Evolutionary conservation across 1,140 invertebrate genomes (phyloP).

Genomic region (Drosophila burlai): DNA sequence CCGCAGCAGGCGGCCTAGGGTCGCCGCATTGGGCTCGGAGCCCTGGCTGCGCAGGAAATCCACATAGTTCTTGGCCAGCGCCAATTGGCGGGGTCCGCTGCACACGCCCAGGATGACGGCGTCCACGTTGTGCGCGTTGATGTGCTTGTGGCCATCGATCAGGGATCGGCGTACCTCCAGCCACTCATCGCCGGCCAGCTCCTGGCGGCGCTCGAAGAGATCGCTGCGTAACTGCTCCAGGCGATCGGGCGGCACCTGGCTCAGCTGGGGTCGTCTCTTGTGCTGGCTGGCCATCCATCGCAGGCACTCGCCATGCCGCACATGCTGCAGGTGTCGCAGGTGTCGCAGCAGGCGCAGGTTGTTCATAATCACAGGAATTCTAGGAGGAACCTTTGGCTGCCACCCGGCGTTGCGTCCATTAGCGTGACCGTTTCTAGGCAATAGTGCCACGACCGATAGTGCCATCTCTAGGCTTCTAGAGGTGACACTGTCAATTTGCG

Average conservation of each 20-base stretch:
- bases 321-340: constrained; percentile 27
- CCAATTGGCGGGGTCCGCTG: constrained; percentile 78
- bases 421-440: not conserved
- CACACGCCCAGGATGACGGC: constrained; percentile 86
- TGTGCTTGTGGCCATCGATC: constrained; percentile 55
- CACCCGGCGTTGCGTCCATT: not conserved
- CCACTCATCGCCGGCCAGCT: constrained; percentile 61
- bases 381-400: not conserved
- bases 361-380: constrained; percentile 35
- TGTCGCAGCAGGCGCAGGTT: constrained; percentile 50
- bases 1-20: constrained; percentile 86
- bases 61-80: constrained; percentile 87
- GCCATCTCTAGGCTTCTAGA: not conserved
- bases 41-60: constrained; percentile 86
- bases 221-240: constrained; percentile 55
- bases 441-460: not conserved
- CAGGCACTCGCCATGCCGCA: not conserved
- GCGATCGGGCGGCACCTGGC: constrained; percentile 46
- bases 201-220: constrained; percentile 41
- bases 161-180: constrained; percentile 44
- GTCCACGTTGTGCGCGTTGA: constrained; percentile 87
- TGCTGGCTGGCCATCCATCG: constrained; percentile 50
- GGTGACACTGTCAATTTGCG: not conserved
- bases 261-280: constrained; percentile 49
- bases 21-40: constrained; percentile 86